These are phyloP conservation scores for Acomys russatus DNA, from an alignment of 2,797 vertebrate species.

Conservation along the genomic window DNA sequence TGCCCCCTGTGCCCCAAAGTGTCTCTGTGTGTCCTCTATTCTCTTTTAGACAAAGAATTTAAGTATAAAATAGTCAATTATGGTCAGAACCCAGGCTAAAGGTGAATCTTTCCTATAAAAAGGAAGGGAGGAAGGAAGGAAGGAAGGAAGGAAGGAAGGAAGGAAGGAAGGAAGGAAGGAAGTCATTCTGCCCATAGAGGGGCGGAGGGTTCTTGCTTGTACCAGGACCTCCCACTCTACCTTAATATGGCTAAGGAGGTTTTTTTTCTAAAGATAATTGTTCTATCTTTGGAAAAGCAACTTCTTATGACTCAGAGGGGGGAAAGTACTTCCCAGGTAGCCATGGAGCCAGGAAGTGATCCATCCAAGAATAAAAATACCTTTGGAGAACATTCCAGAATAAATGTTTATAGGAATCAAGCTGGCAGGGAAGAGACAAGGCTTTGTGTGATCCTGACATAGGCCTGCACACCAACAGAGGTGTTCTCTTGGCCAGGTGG, in stretches of 20 bases:
- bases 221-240: no score
- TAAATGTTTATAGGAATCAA: slow-evolving; percentile 48
- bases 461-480: background rate
- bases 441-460: background rate
- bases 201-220: background rate
- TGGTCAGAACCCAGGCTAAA: background rate
- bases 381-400: slow-evolving; percentile 26
- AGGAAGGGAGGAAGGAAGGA: background rate
- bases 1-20: rapidly evolving
- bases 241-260: background rate
- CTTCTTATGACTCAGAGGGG: background rate
- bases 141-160: no score
- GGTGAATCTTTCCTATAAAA: background rate
- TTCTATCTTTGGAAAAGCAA: slow-evolving; percentile 36
- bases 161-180: no score
- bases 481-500: background rate
- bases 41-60: background rate
- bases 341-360: background rate
- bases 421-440: background rate
- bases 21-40: background rate
- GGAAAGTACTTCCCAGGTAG: background rate
- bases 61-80: background rate
- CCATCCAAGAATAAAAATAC: slow-evolving; percentile 33
- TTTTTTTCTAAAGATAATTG: background rate
- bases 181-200: background rate